A percentile compares a stretch with the other conserved stretches of the same genome.
phyloP scores from a whole-genome alignment of 2,888 invertebrate genomes.

The Pachycephus smyrnensis region DNA sequence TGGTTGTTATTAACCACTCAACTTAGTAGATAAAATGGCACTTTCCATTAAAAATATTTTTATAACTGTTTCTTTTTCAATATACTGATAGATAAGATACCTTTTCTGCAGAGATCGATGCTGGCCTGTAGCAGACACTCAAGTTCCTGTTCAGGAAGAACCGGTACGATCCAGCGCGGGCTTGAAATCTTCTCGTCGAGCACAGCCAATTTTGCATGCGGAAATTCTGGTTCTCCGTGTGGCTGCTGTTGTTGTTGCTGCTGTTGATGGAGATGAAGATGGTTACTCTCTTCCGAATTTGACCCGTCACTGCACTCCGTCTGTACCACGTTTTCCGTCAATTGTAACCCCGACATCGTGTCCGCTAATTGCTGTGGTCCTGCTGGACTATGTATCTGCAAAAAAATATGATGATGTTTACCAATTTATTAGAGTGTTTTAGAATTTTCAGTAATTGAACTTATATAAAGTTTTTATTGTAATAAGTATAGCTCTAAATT shows the following conservation, averaged over 20 bases:
- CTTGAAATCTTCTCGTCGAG: conserved; percentile 97
- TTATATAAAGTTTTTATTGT: no score
- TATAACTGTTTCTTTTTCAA: neutral
- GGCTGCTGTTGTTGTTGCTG: conserved; percentile 52
- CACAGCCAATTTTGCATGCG: conserved; percentile 85
- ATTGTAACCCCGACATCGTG: conserved; percentile 60
- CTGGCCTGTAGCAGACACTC: conserved; percentile 91
- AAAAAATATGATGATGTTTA: neutral
- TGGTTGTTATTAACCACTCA: neutral
- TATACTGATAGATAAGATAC: conserved; percentile 62
- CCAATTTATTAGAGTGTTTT: neutral
- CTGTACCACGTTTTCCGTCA: conserved; percentile 59
- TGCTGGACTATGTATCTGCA: conserved; percentile 61
- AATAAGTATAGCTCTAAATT: no score
- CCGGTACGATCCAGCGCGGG: conserved; percentile 97
- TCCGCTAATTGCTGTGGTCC: conserved; percentile 61
- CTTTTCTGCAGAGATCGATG: conserved; percentile 87
- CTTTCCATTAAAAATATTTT: neutral
- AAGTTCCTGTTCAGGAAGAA: conserved; percentile 94
- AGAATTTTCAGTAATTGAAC: no score
- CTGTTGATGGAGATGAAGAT: conserved; percentile 20
- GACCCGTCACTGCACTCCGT: conserved; percentile 55
- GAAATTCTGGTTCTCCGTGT: conserved; percentile 79
- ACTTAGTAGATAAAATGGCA: neutral
- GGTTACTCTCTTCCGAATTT: conserved; percentile 55